Base-by-base conservation (phyloP, 2,888 invertebrate species). In the Urechis unicinctus region DNA sequence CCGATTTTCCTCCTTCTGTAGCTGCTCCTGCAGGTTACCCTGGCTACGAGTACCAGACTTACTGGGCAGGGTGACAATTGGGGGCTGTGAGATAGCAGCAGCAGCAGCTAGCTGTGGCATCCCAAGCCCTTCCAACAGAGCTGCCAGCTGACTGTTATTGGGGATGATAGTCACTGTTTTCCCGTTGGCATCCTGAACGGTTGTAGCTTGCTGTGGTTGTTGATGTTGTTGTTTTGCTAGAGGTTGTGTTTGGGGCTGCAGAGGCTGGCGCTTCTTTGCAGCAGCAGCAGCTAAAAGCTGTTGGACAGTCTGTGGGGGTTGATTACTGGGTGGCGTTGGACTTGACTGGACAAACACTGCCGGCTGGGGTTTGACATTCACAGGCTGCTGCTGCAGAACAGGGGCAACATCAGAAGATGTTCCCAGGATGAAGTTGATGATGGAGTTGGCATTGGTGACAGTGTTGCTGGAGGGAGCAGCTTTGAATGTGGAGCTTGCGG, bases 401-500 rank as follows among this genome's bases (percentile, higher is more conserved):
- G n/a, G n/a, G n/a, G n/a, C n/a, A n/a, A n/a, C n/a, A n/a, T n/a
- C n/a, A n/a, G n/a, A n/a, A n/a, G n/a, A n/a, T n/a, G n/a, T n/a
- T n/a, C n/a, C n/a, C n/a, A n/a, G n/a, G n/a, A n/a, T n/a, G n/a
- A n/a, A n/a, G n/a, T n/a, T n/a, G n/a, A n/a, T n/a, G n/a, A n/a
- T n/a, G n/a, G n/a, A n/a, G n/a, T n/a, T n/a, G n/a, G n/a, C n/a
- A n/a, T n/a, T n/a, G n/a, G n/a, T n/a, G n/a, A n/a, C n/a, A n/a
- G n/a, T n/a, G n/a, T n/a, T n/a, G n/a, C n/a, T n/a, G n/a, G n/a
- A n/a, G n/a, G 28, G 21, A 21, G 53, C 26, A 13, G 48, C n/a
- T 53, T 47, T 17, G 28, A 28, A 6, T 53, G 51, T 29, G 4
- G 30, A 17, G 6, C 51, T 44, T 44, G 55, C 21, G 6, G 48